Conservation (phyloP, 2,113 vertebrate species). For the Otocyon megalotis region DNA sequence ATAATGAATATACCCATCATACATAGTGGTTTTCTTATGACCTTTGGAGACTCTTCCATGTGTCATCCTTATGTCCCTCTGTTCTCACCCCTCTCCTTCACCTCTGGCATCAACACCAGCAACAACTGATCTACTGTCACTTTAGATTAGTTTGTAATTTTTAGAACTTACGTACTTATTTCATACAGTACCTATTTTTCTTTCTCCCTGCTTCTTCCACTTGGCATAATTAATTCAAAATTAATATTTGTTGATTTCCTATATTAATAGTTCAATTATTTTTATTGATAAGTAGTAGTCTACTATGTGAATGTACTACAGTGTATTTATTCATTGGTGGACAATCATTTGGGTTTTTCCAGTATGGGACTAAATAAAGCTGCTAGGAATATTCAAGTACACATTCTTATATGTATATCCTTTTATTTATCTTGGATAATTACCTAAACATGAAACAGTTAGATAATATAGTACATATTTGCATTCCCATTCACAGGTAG, state of each 20-base stretch:
- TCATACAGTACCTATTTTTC: background rate
- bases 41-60: background rate
- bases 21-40: background rate
- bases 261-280: background rate
- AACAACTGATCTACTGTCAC: background rate
- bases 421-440: background rate
- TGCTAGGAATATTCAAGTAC: background rate
- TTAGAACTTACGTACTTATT: background rate
- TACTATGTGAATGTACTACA: background rate
- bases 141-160: background rate
- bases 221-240: slow-evolving; percentile 16
- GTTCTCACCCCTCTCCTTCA: background rate
- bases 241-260: background rate
- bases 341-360: background rate
- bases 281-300: background rate
- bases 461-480: background rate
- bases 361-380: background rate
- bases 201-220: background rate
- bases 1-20: background rate
- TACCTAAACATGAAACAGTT: background rate
- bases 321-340: background rate
- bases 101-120: background rate
- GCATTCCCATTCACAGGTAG: background rate
- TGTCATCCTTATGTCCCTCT: background rate
- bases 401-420: background rate